These are phyloP conservation scores for Sycobia sp. DNA, from an alignment of 1,140 invertebrate genomes.

Conservation along the genomic window DNA sequence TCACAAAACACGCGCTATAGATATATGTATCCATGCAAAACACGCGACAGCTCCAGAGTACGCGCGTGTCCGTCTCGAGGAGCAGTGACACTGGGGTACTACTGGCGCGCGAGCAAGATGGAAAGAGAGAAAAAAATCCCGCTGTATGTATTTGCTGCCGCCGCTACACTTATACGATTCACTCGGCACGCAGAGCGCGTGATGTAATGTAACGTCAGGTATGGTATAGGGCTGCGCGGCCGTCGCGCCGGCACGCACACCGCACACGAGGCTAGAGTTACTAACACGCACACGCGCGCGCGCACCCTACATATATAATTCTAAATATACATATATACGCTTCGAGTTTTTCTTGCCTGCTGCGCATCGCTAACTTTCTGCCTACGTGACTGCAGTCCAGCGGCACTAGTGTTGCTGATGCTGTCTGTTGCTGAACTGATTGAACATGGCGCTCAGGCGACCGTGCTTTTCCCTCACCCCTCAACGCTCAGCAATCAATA, in stretches of 20 bases:
- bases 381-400: neutral
- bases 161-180: too few relatives aligned
- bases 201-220: constrained; percentile 14
- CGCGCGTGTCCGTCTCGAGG: too few relatives aligned
- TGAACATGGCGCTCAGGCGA: neutral
- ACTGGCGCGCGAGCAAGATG: too few relatives aligned
- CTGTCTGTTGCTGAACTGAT: constrained; percentile 4
- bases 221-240: neutral
- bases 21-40: too few relatives aligned
- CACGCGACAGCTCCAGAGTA: too few relatives aligned
- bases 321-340: too few relatives aligned
- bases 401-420: constrained; percentile 7
- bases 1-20: too few relatives aligned
- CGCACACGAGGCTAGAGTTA: too few relatives aligned
- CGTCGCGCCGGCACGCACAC: neutral
- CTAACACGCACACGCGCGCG: too few relatives aligned
- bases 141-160: neutral
- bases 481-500: constrained; percentile 4
- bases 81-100: too few relatives aligned
- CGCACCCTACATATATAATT: too few relatives aligned
- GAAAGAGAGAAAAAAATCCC: too few relatives aligned
- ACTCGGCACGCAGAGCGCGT: neutral
- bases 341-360: neutral
- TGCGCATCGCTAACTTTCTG: neutral
- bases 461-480: neutral